These are phyloP conservation scores for Anguilla marmorata DNA, from an alignment of 2,797 vertebrate genomes.

Conservation along the genomic window DNA sequence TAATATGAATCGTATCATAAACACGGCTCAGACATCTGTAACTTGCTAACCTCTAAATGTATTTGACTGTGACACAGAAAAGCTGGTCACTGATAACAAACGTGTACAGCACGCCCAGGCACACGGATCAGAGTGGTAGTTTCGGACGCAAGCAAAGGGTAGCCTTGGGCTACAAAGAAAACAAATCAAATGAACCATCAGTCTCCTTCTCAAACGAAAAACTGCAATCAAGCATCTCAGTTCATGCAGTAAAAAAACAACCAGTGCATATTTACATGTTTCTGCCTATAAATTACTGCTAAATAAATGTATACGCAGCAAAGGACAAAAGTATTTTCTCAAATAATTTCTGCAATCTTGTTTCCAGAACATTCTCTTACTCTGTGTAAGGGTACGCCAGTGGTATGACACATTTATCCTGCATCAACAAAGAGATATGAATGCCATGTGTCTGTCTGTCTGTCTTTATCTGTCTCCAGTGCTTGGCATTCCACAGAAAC, in stretches of 20 bases:
- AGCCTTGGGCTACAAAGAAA: slow-evolving; percentile 13
- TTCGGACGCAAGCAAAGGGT: not conserved
- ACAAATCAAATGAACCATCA: slow-evolving; percentile 16
- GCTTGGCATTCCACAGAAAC: not conserved
- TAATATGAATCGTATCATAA: slow-evolving; percentile 37
- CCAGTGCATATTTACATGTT: slow-evolving; percentile 8
- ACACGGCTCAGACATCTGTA: slow-evolving; percentile 46
- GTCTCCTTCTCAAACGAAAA: not conserved
- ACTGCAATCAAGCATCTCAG: slow-evolving; percentile 18
- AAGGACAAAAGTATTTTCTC: not conserved
- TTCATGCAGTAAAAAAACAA: not conserved
- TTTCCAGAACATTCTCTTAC: not conserved
- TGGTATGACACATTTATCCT: not conserved
- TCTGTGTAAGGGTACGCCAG: not conserved
- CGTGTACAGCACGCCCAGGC: slow-evolving; percentile 5
- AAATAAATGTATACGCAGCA: slow-evolving; percentile 3
- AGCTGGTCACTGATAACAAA: slow-evolving; percentile 43
- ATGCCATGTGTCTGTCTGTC: not conserved
- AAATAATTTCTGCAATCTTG: slow-evolving; percentile 2
- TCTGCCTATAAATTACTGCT: not conserved
- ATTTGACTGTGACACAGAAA: slow-evolving; percentile 42
- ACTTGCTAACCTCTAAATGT: slow-evolving; percentile 43
- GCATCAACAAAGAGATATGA: slow-evolving; percentile 15
- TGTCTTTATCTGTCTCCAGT: not conserved
- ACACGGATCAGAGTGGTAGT: not conserved